Evolutionary conservation across 2,888 invertebrate genomes (phyloP).

Genomic region (Cordilura impudica): DNA sequence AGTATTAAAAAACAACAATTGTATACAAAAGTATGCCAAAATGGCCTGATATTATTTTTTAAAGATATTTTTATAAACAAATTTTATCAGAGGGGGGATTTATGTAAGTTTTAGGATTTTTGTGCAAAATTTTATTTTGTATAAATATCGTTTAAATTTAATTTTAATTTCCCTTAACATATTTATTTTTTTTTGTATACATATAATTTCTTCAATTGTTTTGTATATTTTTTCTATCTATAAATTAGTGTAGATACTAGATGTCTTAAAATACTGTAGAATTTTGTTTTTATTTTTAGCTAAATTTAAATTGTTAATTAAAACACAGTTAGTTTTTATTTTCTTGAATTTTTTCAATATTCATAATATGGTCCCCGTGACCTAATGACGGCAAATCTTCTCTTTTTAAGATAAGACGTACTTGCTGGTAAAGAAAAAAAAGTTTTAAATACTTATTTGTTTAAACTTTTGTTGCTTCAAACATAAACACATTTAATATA

Average conservation of each 20-base stretch:
- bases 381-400: slow-evolving; percentile 55
- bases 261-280: slow-evolving; percentile 44
- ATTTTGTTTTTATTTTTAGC: slow-evolving; percentile 56
- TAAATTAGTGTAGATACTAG: slow-evolving; percentile 49
- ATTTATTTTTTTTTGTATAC: slow-evolving; percentile 9
- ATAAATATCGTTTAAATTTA: background rate
- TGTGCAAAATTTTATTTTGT: slow-evolving; percentile 46
- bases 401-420: slow-evolving; percentile 55
- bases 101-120: slow-evolving; percentile 6
- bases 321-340: slow-evolving; percentile 42
- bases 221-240: slow-evolving; percentile 62
- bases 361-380: slow-evolving; percentile 57
- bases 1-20: too few species aligned
- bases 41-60: too few species aligned
- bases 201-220: slow-evolving; percentile 1
- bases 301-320: slow-evolving; percentile 68
- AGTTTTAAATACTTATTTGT: slow-evolving; percentile 59
- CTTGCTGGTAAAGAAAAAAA: slow-evolving; percentile 45
- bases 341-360: slow-evolving; percentile 47
- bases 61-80: slow-evolving; percentile 24
- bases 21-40: too few species aligned
- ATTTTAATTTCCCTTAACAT: background rate
- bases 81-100: background rate
- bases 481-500: slow-evolving; percentile 72
- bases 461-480: slow-evolving; percentile 66